A percentile compares a stretch with the other conserved stretches of the same genome.
phyloP scores from a whole-genome alignment of 2,888 invertebrate genomes.

The Sinodicranocentrus sp. region DNA sequence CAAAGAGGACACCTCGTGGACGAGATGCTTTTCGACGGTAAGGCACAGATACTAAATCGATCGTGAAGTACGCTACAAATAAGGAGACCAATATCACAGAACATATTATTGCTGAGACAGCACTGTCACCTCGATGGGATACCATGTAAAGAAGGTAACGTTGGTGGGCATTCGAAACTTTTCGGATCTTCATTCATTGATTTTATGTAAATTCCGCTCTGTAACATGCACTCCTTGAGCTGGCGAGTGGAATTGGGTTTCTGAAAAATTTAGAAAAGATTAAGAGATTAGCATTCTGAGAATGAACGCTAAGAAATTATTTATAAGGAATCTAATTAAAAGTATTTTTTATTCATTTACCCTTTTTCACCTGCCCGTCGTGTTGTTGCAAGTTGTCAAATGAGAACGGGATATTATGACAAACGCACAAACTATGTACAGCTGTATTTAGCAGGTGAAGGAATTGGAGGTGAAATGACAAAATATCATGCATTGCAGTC shows the following conservation, averaged over 20 bases:
- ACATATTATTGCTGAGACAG: conserved; percentile 55
- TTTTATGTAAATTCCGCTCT: background rate
- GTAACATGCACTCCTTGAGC: background rate
- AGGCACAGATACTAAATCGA: conserved; percentile 57
- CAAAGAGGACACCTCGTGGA: conserved; percentile 40
- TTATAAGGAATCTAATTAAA: too few relatives aligned
- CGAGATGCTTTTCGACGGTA: conserved; percentile 34
- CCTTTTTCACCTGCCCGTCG: too few relatives aligned
- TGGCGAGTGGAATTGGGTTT: conserved; percentile 27
- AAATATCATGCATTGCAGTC: conserved; percentile 61
- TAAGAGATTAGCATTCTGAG: too few relatives aligned
- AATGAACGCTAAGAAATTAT: too few relatives aligned
- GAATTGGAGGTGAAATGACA: conserved; percentile 51
- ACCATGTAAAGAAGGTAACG: conserved; percentile 44
- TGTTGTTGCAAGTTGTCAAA: too few relatives aligned
- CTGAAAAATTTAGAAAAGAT: too few relatives aligned
- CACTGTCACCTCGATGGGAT: conserved; percentile 50
- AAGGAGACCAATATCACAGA: conserved; percentile 56
- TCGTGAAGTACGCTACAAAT: conserved; percentile 53
- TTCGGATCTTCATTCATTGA: background rate
- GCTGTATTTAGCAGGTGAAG: background rate
- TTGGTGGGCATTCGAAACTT: background rate
- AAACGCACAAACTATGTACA: conserved; percentile 24
- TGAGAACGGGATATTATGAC: background rate
- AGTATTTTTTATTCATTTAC: too few relatives aligned